Base-by-base conservation (phyloP, 2,888 invertebrate species). In the Drosophila neotestacea region DNA sequence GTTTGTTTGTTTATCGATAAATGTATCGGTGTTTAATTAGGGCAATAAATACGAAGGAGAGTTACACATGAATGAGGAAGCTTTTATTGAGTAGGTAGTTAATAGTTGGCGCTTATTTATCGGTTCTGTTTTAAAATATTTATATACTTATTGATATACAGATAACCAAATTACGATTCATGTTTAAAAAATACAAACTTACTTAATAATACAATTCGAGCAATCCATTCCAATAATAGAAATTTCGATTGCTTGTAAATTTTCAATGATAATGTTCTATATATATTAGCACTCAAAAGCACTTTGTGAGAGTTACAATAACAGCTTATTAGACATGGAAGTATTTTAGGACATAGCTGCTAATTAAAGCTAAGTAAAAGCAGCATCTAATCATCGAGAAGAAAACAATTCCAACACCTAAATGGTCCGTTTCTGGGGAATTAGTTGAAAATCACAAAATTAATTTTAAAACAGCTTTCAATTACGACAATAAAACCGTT, bases 391-490 rank as follows among this genome's bases (percentile, higher is more conserved):
- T 36, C 44, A 7, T 32, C 13, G 27, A 28, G 44, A 28, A 10
- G 13, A 27, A 28, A 54, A 68, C 16, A 42, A 22, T n/a, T 11
- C 38, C 27, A 47, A 16, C 5, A 22, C 4, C 51, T 34, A 13
- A 55, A 62, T 5, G 13, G 22, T 44, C 6, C 11, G n/a, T 56
- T 67, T 50, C 42, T 22, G 44, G 13, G 30, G 9, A 52, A 52
- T 52, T 62, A 27, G 52, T 22, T 34, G 16, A 34, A 16, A 54
- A 30, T 34, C 22, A n/a, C 38, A 44, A 63, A 48, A 61, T 56
- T 48, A 73, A 68, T 61, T 73, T 48, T 73, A 56, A 58, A 80
- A 73, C 63, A 55, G 66, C 55, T 62, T 58, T 13, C 13, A 73
- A 16, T 36, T 32, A 41, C 39, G 36, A 34, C 34, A 34, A n/a